Base-by-base conservation (phyloP, 1,140 invertebrate genomes). In the Cydia strobilella region DNA sequence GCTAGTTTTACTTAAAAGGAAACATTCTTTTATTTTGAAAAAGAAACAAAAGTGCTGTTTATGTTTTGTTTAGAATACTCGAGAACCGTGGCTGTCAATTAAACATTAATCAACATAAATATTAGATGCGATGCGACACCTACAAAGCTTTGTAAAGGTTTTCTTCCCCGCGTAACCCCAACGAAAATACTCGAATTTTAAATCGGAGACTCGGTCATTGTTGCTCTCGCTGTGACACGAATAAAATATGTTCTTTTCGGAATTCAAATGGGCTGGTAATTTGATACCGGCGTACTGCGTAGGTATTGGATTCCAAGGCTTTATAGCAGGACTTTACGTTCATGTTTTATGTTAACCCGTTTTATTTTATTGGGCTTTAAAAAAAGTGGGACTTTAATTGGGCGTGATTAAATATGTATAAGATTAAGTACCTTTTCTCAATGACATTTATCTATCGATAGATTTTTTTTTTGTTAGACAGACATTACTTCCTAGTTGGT, bases 201-300 rank as follows among this genome's bases (percentile, higher is more conserved):
- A 59, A 59, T 23, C 20, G 20, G 54, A 59, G 54, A 59, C 7
- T 23, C 54, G 20, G 18, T 59, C 54, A 23, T 59, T 59, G 54
- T 59, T 20, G 12, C 54, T 59, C 54, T 23, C 54, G 54, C 51
- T 7, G 51, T 20, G 23, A 69, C 27, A 69, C 65, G 65, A 69
- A 69, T 69, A 69, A 69, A 69, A 35, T 69, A 69, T 69, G 65
- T 35, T 35, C 65, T 69, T 69, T 69, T 69, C 27, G 31, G 65
- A 31, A 69, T 66, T 66, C 63, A 13, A 66, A 66, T 66, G 63
- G 63, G 63, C 12, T 39, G 27, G 65, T 69, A 69, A 69, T 69
- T 69, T 69, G 31, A 69, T 35, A 69, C 65, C 23, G 65, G 20
- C 10, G 20, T 69, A 15, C 23, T 35, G 20, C 10, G 20, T 69